These are phyloP conservation scores for Tanytarsus gracilentus DNA, from an alignment of 2,888 invertebrate genomes.

Conservation along the genomic window DNA sequence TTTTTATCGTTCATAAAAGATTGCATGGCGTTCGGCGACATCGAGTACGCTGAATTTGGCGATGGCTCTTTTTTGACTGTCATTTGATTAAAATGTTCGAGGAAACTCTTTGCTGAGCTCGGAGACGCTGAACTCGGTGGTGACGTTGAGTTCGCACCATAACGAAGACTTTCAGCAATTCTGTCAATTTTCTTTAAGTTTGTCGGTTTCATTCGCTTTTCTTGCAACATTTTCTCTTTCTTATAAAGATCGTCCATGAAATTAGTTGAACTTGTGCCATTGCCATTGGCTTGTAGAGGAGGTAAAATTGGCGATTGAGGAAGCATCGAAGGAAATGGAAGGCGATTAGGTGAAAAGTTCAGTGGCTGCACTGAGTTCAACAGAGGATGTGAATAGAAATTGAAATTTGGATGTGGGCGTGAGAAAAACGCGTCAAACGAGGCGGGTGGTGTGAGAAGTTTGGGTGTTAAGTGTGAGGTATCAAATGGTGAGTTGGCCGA, in stretches of 20 bases:
- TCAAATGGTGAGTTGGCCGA: slow-evolving; percentile 27
- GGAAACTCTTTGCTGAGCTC: slow-evolving; percentile 19
- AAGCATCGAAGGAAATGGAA: slow-evolving; percentile 21
- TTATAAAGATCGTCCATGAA: slow-evolving; percentile 27
- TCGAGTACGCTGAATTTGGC: background rate
- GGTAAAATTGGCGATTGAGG: slow-evolving; percentile 27
- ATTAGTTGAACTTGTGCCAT: background rate
- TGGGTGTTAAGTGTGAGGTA: slow-evolving; percentile 17
- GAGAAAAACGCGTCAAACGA: slow-evolving; percentile 41
- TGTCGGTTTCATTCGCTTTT: slow-evolving; percentile 30
- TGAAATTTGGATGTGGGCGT: slow-evolving; percentile 37
- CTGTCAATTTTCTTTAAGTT: slow-evolving; percentile 43
- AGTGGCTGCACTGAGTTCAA: slow-evolving; percentile 39
- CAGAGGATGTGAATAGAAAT: slow-evolving; percentile 41
- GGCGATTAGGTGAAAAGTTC: slow-evolving; percentile 37
- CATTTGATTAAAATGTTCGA: slow-evolving; percentile 27
- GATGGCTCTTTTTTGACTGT: slow-evolving; percentile 13
- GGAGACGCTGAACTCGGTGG: slow-evolving; percentile 19
- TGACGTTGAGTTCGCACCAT: slow-evolving; percentile 26
- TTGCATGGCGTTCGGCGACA: slow-evolving; percentile 10
- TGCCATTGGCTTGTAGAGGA: background rate
- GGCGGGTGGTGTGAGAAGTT: slow-evolving; percentile 34
- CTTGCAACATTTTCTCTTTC: slow-evolving; percentile 20
- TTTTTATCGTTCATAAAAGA: slow-evolving; percentile 23
- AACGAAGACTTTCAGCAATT: slow-evolving; percentile 41